phyloP scores from a whole-genome alignment of 2,888 invertebrate genomes.

The Steinernema hermaphroditum region DNA sequence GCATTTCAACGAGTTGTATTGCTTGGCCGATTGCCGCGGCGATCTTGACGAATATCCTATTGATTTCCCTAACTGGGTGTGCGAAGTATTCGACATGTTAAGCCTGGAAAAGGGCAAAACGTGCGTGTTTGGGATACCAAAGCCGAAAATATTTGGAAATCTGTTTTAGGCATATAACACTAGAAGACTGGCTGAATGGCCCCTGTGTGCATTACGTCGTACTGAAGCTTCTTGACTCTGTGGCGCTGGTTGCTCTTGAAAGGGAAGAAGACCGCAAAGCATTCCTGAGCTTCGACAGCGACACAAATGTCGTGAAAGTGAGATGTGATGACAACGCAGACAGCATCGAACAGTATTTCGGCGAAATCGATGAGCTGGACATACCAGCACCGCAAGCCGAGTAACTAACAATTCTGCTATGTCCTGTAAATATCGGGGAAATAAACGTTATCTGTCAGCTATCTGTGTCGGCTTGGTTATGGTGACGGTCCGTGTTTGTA shows the following conservation, averaged over 20 bases:
- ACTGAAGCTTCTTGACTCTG: not conserved
- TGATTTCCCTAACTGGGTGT: not conserved
- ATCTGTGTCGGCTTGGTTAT: too few species aligned
- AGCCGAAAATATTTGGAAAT: not conserved
- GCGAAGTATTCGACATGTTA: constrained; percentile 6
- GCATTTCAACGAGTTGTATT: not conserved
- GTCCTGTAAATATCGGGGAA: too few species aligned
- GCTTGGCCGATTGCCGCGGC: too few species aligned
- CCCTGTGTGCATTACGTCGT: not conserved
- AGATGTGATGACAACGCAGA: too few species aligned
- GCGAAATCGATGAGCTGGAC: too few species aligned
- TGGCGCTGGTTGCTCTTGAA: not conserved
- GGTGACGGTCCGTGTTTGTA: not conserved
- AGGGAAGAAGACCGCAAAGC: not conserved
- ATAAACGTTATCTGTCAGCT: too few species aligned
- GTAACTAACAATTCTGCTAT: too few species aligned
- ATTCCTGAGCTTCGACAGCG: not conserved
- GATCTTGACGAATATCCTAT: not conserved
- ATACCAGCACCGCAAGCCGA: too few species aligned
- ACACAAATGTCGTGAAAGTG: not conserved
- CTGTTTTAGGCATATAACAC: not conserved
- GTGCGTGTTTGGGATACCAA: not conserved
- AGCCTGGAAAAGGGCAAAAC: not conserved
- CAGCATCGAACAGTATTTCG: too few species aligned
- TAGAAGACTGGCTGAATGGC: not conserved